Evolutionary conservation across 2,888 invertebrate species (phyloP).

Genomic region (Gari tellinella): DNA sequence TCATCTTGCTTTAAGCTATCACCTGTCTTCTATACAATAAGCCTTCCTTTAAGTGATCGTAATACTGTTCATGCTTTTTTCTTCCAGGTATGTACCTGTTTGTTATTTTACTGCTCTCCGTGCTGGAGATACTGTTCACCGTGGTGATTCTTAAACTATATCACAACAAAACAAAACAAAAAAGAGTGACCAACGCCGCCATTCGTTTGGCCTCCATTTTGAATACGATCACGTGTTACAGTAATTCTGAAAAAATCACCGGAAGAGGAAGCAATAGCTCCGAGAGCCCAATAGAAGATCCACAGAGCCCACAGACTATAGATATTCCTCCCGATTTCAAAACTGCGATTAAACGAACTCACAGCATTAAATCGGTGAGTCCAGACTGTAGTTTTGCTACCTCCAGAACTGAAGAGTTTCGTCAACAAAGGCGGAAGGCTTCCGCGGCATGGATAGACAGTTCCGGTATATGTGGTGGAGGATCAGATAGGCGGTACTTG

Average conservation of each 20-base stretch:
- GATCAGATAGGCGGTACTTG: conserved; percentile 28
- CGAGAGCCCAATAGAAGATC: conserved; percentile 18
- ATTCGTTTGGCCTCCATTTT: conserved; percentile 19
- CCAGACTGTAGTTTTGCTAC: conserved; percentile 52
- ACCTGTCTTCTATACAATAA: too few relatives aligned
- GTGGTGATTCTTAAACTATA: conserved; percentile 32
- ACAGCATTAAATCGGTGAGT: conserved; percentile 46
- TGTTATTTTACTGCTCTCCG: conserved; percentile 26
- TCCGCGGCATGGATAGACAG: conserved; percentile 37
- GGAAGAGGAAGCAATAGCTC: conserved; percentile 22
- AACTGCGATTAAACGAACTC: conserved; percentile 31
- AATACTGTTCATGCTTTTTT: too few relatives aligned
- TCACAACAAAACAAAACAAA: conserved; percentile 33
- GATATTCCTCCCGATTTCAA: conserved; percentile 41
- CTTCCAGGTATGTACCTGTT: conserved; percentile 46
- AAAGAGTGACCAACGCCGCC: conserved; percentile 10
- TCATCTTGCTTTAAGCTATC: too few relatives aligned
- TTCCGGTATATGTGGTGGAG: conserved; percentile 41
- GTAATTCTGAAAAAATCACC: not conserved
- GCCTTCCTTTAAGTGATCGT: too few relatives aligned
- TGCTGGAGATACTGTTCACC: conserved; percentile 40
- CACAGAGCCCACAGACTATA: conserved; percentile 35
- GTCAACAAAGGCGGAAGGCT: conserved; percentile 4
- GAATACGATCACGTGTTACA: conserved; percentile 32
- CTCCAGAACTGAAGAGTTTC: conserved; percentile 42